Conservation (phyloP, 2,888 invertebrate species). For the Argyresthia albistria region DNA sequence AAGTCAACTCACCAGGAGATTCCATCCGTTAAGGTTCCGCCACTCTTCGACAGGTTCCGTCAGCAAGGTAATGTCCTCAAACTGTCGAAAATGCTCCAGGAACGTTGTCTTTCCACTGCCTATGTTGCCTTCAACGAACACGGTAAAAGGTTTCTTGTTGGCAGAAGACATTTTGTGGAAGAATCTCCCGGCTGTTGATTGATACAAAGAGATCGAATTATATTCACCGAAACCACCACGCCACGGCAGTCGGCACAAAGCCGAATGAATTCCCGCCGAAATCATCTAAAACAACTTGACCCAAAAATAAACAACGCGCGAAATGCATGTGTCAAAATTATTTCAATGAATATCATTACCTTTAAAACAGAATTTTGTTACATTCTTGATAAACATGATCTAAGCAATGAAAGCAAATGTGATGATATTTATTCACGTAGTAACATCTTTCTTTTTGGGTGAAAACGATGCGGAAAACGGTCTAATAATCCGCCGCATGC, state of each 20-base stretch:
- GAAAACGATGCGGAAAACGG: too few relatives aligned
- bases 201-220: background rate
- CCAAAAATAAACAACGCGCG: slow-evolving; percentile 39
- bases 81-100: slow-evolving; percentile 83
- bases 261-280: slow-evolving; percentile 41
- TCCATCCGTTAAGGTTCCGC: slow-evolving; percentile 85
- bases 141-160: slow-evolving; percentile 79
- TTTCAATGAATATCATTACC: slow-evolving; percentile 36
- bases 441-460: too few relatives aligned
- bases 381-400: background rate
- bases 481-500: too few relatives aligned
- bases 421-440: too few relatives aligned
- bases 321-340: slow-evolving; percentile 26
- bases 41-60: slow-evolving; percentile 89
- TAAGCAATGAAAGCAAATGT: background rate
- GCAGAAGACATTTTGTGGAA: slow-evolving; percentile 37
- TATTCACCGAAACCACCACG: background rate
- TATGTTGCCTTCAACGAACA: slow-evolving; percentile 91
- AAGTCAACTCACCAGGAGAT: slow-evolving; percentile 73
- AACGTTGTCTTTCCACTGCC: slow-evolving; percentile 94
- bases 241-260: background rate
- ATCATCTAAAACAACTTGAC: slow-evolving; percentile 9
- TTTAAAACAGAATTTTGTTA: slow-evolving; percentile 19
- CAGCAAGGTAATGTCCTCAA: slow-evolving; percentile 76
- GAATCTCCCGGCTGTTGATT: slow-evolving; percentile 17